Evolutionary conservation across 2,888 invertebrate species (phyloP).

Genomic region (Plemyria rubiginata): DNA sequence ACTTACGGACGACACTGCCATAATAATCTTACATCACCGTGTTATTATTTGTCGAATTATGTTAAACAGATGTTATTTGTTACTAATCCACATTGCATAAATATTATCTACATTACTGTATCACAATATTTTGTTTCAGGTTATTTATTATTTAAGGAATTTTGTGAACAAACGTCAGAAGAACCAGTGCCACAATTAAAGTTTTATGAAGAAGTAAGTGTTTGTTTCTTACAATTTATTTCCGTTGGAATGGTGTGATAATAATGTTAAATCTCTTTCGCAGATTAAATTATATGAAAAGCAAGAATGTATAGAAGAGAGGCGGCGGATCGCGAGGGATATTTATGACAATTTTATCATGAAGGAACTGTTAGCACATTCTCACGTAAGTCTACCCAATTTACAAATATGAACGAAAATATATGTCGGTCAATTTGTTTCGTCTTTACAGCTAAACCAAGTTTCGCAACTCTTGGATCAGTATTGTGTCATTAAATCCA

Average conservation of each 20-base stretch:
- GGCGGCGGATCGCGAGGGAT: conserved; percentile 96
- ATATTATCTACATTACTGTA: conserved; percentile 34
- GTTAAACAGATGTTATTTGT: conserved; percentile 38
- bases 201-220: conserved; percentile 98
- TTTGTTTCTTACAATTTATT: conserved; percentile 13
- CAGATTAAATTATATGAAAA: conserved; percentile 99
- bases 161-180: conserved; percentile 98
- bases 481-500: background rate
- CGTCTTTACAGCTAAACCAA: no score
- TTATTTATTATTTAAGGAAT: conserved; percentile 99
- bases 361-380: conserved; percentile 99
- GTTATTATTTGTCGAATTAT: conserved; percentile 36
- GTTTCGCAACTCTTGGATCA: no score
- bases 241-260: background rate
- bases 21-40: conserved; percentile 34
- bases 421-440: no score
- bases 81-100: conserved; percentile 29
- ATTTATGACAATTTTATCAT: conserved; percentile 99
- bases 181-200: conserved; percentile 98
- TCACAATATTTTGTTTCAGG: conserved; percentile 87
- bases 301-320: conserved; percentile 98
- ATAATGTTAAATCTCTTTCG: conserved; percentile 55
- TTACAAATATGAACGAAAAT: background rate
- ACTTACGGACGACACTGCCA: conserved; percentile 32
- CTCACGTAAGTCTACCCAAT: conserved; percentile 92